Percentiles rank a stretch among this genome's conserved stretches.
Evolutionary conservation across 2,888 invertebrate species (phyloP).

Genomic region (Dioctria rufipes): DNA sequence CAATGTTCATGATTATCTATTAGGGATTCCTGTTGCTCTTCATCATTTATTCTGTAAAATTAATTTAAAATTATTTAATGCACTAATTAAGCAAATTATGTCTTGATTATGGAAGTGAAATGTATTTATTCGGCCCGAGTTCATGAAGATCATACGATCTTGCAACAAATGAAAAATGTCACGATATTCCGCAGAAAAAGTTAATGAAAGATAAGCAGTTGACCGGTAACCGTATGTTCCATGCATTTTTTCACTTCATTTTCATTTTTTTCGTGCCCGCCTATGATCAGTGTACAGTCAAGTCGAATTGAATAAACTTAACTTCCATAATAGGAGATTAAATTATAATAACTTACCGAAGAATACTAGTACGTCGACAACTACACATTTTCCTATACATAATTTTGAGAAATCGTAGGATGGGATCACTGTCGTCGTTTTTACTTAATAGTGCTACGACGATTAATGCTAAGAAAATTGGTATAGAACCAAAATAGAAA

Average conservation of each 20-base stretch:
- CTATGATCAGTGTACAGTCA: not conserved
- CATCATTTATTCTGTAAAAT: slow-evolving; percentile 72
- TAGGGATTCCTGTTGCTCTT: slow-evolving; percentile 77
- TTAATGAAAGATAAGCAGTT: too few relatives aligned
- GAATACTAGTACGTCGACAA: slow-evolving; percentile 67
- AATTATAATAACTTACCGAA: slow-evolving; percentile 64
- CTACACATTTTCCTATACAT: slow-evolving; percentile 68
- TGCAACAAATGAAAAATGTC: too few relatives aligned
- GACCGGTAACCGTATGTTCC: too few relatives aligned
- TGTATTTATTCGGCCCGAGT: too few relatives aligned
- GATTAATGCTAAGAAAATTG: slow-evolving; percentile 76
- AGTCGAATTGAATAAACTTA: too few relatives aligned
- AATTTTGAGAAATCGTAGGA: slow-evolving; percentile 72
- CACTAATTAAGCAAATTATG: too few relatives aligned
- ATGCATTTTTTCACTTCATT: too few relatives aligned
- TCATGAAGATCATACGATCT: too few relatives aligned
- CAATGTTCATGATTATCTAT: slow-evolving; percentile 70
- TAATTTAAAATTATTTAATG: slow-evolving; percentile 6
- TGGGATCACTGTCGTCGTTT: slow-evolving; percentile 88
- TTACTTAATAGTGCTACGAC: slow-evolving; percentile 80
- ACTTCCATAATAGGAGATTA: not conserved
- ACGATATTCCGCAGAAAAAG: too few relatives aligned
- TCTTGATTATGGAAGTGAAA: too few relatives aligned
- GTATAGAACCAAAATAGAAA: slow-evolving; percentile 85
- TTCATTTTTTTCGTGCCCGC: too few relatives aligned